phyloP scores from a whole-genome alignment of 1,140 invertebrate species.

The Megalopta genalis region DNA sequence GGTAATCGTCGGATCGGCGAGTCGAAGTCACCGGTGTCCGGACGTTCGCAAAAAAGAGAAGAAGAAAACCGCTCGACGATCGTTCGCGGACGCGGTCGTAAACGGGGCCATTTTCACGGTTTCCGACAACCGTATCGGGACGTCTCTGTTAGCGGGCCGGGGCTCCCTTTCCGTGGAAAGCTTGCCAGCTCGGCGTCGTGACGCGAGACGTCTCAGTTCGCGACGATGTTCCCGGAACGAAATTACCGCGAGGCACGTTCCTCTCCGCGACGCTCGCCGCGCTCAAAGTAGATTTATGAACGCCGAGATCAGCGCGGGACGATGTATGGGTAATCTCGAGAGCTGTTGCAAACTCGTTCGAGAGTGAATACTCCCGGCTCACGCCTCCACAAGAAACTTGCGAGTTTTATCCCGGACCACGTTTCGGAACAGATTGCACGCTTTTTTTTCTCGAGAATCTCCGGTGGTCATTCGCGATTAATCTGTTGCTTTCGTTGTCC shows the following conservation, averaged over 20 bases:
- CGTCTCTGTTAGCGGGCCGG: constrained; percentile 54
- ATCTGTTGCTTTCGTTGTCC: too few relatives aligned
- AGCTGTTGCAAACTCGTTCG: constrained; percentile 51
- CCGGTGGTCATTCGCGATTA: too few relatives aligned
- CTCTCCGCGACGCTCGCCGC: background rate
- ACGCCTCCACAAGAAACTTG: background rate
- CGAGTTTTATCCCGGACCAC: background rate
- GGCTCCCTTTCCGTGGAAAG: constrained; percentile 35
- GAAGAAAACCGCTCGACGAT: too few relatives aligned
- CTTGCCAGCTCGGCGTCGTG: constrained; percentile 26
- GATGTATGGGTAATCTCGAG: constrained; percentile 55
- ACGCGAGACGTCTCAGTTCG: constrained; percentile 34
- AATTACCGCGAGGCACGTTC: constrained; percentile 55
- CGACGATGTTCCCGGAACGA: constrained; percentile 54
- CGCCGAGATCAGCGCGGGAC: constrained; percentile 45
- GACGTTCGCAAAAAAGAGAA: background rate
- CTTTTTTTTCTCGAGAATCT: too few relatives aligned
- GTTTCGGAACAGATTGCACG: background rate
- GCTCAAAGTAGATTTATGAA: constrained; percentile 63
- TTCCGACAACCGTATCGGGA: constrained; percentile 46
- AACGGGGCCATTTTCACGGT: constrained; percentile 56
- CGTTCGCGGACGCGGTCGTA: constrained; percentile 10
- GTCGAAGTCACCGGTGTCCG: too few relatives aligned
- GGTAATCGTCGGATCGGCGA: too few relatives aligned
- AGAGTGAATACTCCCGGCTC: constrained; percentile 23